These are phyloP conservation scores for Hermaeophaga mercurialis DNA, from an alignment of 2,888 invertebrate genomes.

Conservation along the genomic window DNA sequence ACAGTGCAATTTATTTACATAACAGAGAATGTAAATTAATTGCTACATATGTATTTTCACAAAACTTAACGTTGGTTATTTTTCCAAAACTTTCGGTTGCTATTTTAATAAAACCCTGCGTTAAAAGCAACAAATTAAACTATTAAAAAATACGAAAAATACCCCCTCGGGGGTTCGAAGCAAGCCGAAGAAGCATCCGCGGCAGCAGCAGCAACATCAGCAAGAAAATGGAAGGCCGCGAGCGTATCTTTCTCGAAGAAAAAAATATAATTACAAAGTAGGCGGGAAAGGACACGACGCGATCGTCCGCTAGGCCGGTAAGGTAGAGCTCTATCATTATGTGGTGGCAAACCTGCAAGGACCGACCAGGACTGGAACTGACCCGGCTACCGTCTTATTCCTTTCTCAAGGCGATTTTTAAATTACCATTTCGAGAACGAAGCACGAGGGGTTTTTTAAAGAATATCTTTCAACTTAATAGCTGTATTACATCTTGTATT, in stretches of 20 bases:
- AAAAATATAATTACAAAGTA: conserved; percentile 58
- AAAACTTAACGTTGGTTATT: too few species aligned
- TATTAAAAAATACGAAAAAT: background rate
- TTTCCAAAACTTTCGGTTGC: too few species aligned
- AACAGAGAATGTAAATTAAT: too few species aligned
- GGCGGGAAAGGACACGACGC: conserved; percentile 56
- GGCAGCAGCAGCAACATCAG: conserved; percentile 10
- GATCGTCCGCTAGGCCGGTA: conserved; percentile 52
- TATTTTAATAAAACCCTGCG: too few species aligned
- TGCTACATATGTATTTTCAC: too few species aligned
- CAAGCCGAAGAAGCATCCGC: conserved; percentile 4
- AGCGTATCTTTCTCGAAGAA: conserved; percentile 52
- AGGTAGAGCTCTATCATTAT: conserved; percentile 55
- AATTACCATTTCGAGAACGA: too few species aligned
- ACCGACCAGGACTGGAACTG: conserved; percentile 26
- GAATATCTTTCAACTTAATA: too few species aligned
- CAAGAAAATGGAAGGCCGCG: conserved; percentile 28
- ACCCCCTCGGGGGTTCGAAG: background rate
- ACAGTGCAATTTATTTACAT: too few species aligned
- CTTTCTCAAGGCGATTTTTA: too few species aligned
- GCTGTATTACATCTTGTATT: too few species aligned
- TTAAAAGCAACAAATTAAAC: conserved; percentile 1
- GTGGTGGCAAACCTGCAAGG: conserved; percentile 57
- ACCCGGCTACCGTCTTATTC: conserved; percentile 37
- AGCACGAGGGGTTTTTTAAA: too few species aligned